Conservation (phyloP, 2,888 invertebrate genomes). For the Nasonovia ribisnigri region DNA sequence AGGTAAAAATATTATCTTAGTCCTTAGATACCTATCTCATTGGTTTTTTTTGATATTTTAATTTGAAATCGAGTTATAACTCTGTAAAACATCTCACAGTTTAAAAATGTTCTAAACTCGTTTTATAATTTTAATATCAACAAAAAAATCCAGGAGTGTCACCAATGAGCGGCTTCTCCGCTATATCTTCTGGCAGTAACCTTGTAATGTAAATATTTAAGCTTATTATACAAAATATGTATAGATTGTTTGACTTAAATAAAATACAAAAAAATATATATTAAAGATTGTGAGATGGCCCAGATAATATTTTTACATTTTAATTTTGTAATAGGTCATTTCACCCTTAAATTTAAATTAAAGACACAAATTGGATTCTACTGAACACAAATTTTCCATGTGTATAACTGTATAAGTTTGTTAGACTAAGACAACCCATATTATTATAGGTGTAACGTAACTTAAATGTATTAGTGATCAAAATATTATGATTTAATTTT, state of each 20-base stretch:
- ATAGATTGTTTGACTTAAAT: no score
- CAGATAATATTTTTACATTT: background rate
- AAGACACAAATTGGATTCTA: background rate
- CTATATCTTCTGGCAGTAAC: no score
- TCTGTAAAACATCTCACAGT: background rate
- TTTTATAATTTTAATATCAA: background rate
- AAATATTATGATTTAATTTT: background rate
- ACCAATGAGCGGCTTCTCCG: no score
- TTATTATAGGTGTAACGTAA: background rate
- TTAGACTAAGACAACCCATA: background rate
- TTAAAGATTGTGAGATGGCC: background rate
- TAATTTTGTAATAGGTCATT: background rate
- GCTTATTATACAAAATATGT: no score
- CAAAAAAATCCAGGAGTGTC: no score
- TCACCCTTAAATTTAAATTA: background rate
- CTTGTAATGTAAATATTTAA: no score
- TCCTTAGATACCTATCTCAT: background rate
- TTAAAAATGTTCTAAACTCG: background rate
- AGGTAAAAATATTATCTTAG: background rate
- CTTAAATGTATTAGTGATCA: background rate
- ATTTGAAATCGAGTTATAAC: background rate
- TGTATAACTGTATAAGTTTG: background rate
- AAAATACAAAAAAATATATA: background rate
- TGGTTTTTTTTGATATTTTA: background rate
- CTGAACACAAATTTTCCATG: background rate